Base-by-base conservation (phyloP, 2,113 vertebrate genomes). In the Cyprinodon brontotheroides region DNA sequence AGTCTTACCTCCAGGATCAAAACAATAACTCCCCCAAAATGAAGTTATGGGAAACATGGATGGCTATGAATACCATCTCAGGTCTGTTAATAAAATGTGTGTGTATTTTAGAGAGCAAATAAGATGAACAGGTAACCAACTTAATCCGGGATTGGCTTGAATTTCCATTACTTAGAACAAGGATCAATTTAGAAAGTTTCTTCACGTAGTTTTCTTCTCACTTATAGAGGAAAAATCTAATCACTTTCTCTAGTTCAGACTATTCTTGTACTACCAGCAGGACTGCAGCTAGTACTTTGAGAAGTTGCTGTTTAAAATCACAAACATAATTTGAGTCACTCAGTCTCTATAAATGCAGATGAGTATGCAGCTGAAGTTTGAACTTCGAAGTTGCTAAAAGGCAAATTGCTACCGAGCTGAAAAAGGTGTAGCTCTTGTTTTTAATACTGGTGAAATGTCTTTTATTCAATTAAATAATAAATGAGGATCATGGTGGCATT, bases 161-260 rank as follows among this genome's bases (percentile, higher is more conserved):
- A 89, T 90, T 89, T 81, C 64, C 77, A 86, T 85, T 83, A 77
- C 77, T 89, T 88, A 82, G 86, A 80, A 82, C 81, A 74, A 22
- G 40, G 87, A 92, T 92, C 85, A 87, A 89, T 91, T 87, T 85
- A 80, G 89, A 92, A 84, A 76, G 68, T 88, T 85, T 89, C 77
- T 80, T 86, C 70, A 83, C 86, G 86, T 80, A 72, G 80, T 79
- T 36, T 60, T 82, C 79, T 80, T 80, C 69, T 79, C 79, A 70
- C 74, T 85, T 80, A 82, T 75, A 65, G 77, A 71, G 88, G n/a
- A 15, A 40, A 63, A 63, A 39, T 88, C 77, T 71, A 82, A 90
- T 92, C 83, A 89, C 83, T 74, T 77, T 90, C 82, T 77, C 82
- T 75, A 72, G 60, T 64, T 70, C n/a, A 36, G 81, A 70, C 64